Evolutionary conservation across 2,113 vertebrate species (phyloP).

Genomic region (Zingel zingel): DNA sequence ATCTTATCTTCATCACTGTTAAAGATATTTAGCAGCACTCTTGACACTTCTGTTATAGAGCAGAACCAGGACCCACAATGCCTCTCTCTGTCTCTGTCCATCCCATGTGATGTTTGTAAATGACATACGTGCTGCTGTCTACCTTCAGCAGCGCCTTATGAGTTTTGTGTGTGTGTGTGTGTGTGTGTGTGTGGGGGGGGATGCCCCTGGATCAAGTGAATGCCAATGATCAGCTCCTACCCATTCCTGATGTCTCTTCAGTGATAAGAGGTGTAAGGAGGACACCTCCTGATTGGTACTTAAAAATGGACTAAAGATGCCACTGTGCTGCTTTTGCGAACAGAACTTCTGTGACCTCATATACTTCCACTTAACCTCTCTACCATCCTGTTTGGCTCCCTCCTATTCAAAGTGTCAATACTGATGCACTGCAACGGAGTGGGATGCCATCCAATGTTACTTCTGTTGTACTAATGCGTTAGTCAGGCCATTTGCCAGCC

Average conservation of each 20-base stretch:
- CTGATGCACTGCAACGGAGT: conserved; percentile 21
- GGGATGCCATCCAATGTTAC: conserved; percentile 6
- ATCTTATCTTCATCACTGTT: conserved; percentile 1
- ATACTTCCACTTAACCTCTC: background rate
- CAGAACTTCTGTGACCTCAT: background rate
- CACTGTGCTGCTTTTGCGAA: background rate
- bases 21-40: conserved; percentile 14
- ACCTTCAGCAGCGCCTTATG: conserved; percentile 49
- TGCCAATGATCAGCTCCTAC: conserved; percentile 7
- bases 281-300: background rate
- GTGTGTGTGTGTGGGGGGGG: background rate
- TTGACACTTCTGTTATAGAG: conserved; percentile 26
- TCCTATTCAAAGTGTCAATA: background rate
- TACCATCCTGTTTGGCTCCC: background rate
- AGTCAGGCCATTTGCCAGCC: conserved; percentile 16
- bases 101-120: conserved; percentile 75
- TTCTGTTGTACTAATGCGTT: conserved; percentile 11
- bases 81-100: conserved; percentile 41
- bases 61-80: conserved; percentile 44
- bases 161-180: conserved; percentile 8
- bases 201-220: background rate
- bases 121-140: conserved; percentile 68
- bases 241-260: conserved; percentile 14
- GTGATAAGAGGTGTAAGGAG: background rate
- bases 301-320: background rate